Base-by-base conservation (phyloP, 2,797 vertebrate species). In the Percopsis omiscomaycus region DNA sequence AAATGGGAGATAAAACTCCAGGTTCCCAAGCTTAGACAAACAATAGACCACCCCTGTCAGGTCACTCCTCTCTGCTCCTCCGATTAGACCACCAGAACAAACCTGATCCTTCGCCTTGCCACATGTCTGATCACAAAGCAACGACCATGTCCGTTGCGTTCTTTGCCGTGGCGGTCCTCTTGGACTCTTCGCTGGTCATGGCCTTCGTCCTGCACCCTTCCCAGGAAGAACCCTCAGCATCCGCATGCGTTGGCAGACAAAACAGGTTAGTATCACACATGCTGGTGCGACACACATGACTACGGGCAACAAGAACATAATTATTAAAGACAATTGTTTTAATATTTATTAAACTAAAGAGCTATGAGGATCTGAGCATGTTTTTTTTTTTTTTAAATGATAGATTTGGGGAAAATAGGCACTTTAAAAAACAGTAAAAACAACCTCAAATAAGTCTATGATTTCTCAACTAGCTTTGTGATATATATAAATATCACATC, bases 1-100 rank as follows among this genome's bases (percentile, higher is more conserved):
- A 80, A 59, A 75, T 54, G 70, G 37, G 69, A 90, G 91, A 93
- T 93, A 93, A 93, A 92, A 89, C 86, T 74, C 30, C 76, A 86
- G 76, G 78, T 92, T 93, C 90, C 89, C 91, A 93, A 86, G 84
- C 79, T 49, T 58, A 28, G 62, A 68, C 68, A 73, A 83, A 88
- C 83, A 88, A 82, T 78, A 89, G 76, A 56, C 60, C 1, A 15
- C 59, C 67, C 52, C 62, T 10, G 64, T 64, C 76, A 75, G 30
- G 46, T 74, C 63, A 62, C 69, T 75, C 59, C 62, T 69, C 44
- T 74, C 68, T 67, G 60, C 51, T 78, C 69, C 52, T 79, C 72
- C 44, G 55, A 64, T 61, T 61, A 79, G 73, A 80, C 60, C 0
- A 42, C 59, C 52, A 4, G 44, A 63, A 61, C 47, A 56, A 56